Percentiles rank a stretch among this genome's conserved stretches.
These are phyloP conservation scores for Lepidostoma basale DNA, from an alignment of 1,140 invertebrate genomes.

Conservation along the genomic window DNA sequence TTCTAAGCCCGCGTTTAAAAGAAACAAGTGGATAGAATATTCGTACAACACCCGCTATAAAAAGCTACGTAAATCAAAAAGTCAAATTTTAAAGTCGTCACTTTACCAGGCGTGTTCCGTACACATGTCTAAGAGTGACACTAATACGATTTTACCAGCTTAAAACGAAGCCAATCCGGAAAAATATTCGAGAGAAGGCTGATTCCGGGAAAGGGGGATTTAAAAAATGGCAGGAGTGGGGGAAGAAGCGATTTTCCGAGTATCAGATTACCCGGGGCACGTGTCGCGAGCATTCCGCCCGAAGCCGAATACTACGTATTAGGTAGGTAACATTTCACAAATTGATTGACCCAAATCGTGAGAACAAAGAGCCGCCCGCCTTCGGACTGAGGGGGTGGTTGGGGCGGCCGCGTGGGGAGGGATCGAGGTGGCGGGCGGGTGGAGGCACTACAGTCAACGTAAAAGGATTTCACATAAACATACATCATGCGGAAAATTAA, in stretches of 20 bases:
- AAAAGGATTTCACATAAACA: slow-evolving; percentile 23
- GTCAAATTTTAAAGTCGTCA: not conserved
- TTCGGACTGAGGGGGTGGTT: not conserved
- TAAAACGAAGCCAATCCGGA: slow-evolving; percentile 25
- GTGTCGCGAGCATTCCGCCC: slow-evolving; percentile 23
- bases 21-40: no score
- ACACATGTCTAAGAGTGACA: slow-evolving; percentile 16
- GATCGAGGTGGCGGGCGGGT: not conserved
- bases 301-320: slow-evolving; percentile 14
- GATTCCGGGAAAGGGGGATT: slow-evolving; percentile 6
- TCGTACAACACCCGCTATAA: not conserved
- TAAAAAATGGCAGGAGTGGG: not conserved
- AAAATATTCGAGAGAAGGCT: not conserved
- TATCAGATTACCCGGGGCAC: slow-evolving; percentile 33
- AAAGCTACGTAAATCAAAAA: slow-evolving; percentile 4
- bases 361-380: slow-evolving; percentile 39
- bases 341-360: slow-evolving; percentile 47
- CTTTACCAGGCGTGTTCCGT: not conserved
- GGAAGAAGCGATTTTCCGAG: slow-evolving; percentile 18
- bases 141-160: slow-evolving; percentile 30
- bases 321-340: slow-evolving; percentile 40
- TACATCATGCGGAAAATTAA: slow-evolving; percentile 23
- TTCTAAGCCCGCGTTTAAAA: no score
- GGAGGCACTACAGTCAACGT: not conserved
- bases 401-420: not conserved